Conservation (phyloP, 2,113 vertebrate genomes). For the Poecilia latipinna region DNA sequence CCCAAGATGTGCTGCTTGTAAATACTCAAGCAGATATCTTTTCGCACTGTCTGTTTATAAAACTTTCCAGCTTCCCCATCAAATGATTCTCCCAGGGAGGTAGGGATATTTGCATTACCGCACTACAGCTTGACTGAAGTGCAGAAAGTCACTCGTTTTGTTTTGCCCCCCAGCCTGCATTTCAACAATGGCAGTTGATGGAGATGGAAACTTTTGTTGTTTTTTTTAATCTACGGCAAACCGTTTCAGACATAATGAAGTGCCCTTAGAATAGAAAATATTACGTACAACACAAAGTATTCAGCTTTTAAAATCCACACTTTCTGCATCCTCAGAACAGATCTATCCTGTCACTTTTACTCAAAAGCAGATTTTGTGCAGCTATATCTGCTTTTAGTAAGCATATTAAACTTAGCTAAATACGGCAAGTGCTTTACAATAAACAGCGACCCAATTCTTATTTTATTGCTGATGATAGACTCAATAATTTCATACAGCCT, state of each 20-base stretch:
- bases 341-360: neutral
- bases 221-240: no score
- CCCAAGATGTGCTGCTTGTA: conserved; percentile 15
- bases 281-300: neutral
- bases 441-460: neutral
- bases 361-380: neutral
- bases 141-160: no score
- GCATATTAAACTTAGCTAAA: neutral
- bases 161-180: neutral
- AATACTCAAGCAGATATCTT: neutral
- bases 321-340: neutral
- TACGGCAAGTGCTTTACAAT: neutral
- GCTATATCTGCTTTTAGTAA: neutral
- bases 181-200: neutral
- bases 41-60: neutral
- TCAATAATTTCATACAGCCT: no score
- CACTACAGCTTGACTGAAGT: neutral
- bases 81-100: neutral
- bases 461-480: no score
- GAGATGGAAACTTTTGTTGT: neutral
- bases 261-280: no score
- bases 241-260: no score
- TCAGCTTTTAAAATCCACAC: neutral
- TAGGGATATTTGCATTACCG: neutral
- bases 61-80: conserved; percentile 1